Evolutionary conservation across 2,113 vertebrate species (phyloP).

Genomic region (Python bivittatus): DNA sequence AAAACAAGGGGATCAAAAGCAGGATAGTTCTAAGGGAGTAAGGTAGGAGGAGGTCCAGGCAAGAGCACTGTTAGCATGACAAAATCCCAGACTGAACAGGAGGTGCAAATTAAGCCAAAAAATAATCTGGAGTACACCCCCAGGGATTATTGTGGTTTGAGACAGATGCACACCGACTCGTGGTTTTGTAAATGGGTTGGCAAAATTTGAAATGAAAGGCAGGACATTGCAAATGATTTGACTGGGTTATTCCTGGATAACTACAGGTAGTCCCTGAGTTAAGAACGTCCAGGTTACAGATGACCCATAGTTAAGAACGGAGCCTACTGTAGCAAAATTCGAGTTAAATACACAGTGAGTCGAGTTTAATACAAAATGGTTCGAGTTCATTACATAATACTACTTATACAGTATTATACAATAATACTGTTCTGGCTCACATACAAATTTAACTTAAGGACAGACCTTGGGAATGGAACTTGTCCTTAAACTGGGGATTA

Average conservation of each 20-base stretch:
- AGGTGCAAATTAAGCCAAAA: background rate
- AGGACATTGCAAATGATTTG: background rate
- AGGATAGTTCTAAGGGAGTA: background rate
- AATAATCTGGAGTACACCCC: background rate
- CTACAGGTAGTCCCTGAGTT: too few species aligned
- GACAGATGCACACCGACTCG: background rate
- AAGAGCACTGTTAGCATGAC: background rate
- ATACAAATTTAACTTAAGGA: too few species aligned
- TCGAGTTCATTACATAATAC: too few species aligned
- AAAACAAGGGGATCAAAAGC: background rate
- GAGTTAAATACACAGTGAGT: too few species aligned
- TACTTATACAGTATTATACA: too few species aligned
- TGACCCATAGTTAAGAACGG: too few species aligned
- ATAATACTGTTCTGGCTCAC: too few species aligned
- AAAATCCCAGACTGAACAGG: background rate
- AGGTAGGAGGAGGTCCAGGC: background rate
- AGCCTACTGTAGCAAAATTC: too few species aligned
- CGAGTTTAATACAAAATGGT: too few species aligned
- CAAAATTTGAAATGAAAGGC: background rate
- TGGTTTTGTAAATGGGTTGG: background rate
- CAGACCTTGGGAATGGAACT: too few species aligned
- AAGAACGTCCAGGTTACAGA: too few species aligned
- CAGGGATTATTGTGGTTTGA: background rate
- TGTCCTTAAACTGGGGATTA: too few species aligned
- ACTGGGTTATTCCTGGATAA: background rate